Conservation (phyloP, 2,113 vertebrate species). For the Rhynchopsitta pachyrhyncha region DNA sequence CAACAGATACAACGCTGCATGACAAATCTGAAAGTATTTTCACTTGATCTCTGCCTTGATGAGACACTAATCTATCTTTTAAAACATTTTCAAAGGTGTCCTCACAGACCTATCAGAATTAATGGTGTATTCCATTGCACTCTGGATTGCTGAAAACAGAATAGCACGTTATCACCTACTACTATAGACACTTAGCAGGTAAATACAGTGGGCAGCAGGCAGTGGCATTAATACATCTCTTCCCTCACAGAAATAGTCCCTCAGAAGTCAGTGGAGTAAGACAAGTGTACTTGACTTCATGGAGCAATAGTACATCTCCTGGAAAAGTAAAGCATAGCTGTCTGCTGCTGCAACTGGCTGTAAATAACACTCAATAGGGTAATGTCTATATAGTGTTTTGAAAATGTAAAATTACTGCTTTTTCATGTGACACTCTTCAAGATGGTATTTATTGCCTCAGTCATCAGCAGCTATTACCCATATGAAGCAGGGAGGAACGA, state of each 20-base stretch:
- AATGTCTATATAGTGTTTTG: background rate
- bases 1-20: constrained; percentile 44
- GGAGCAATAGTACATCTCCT: background rate
- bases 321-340: background rate
- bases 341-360: background rate
- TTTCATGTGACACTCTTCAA: background rate
- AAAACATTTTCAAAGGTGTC: constrained; percentile 72
- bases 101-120: constrained; percentile 65
- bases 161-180: background rate
- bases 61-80: constrained; percentile 73
- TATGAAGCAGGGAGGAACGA: background rate
- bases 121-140: constrained; percentile 57
- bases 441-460: background rate
- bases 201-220: constrained; percentile 12
- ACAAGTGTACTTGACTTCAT: constrained; percentile 21
- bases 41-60: constrained; percentile 71
- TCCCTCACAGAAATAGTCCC: background rate
- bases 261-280: constrained; percentile 23
- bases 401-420: background rate
- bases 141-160: constrained; percentile 33
- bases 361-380: background rate
- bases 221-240: constrained; percentile 24
- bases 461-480: background rate
- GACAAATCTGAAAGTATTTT: constrained; percentile 68
- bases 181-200: constrained; percentile 28